phyloP scores from a whole-genome alignment of 2,113 vertebrate species.

The Cichladusa arquata region DNA sequence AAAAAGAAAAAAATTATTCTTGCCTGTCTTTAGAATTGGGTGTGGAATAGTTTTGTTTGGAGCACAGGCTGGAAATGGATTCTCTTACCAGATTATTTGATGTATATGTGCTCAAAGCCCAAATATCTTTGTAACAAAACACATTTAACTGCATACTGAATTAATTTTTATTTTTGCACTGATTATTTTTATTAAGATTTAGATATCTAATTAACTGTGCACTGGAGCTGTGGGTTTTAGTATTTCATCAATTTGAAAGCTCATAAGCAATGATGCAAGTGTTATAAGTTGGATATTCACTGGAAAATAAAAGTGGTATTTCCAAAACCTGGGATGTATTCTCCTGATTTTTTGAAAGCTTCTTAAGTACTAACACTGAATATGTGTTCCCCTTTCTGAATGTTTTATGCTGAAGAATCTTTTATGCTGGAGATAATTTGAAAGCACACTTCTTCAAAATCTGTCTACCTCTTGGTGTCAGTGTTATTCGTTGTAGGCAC shows the following conservation, averaged over 20 bases:
- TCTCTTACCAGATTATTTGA: not conserved
- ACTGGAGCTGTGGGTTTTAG: conserved; percentile 19
- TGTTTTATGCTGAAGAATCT: not conserved
- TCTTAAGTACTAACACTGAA: not conserved
- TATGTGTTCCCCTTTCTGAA: not conserved
- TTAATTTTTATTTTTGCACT: conserved; percentile 47
- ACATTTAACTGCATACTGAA: not conserved
- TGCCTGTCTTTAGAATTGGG: not conserved
- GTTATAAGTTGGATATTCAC: not conserved
- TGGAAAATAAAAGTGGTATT: conserved; percentile 48
- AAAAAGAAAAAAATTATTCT: not conserved
- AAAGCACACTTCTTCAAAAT: not conserved
- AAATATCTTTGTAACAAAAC: not conserved
- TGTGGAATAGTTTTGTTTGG: not conserved
- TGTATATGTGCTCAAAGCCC: not conserved
- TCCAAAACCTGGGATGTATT: not conserved
- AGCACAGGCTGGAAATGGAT: not conserved
- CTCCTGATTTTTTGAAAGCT: not conserved
- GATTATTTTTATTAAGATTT: conserved; percentile 15
- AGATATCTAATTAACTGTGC: not conserved
- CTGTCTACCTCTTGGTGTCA: not conserved
- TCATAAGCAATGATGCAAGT: not conserved
- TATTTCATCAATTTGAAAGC: not conserved
- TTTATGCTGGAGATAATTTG: not conserved
- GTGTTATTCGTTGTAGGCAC: not conserved